phyloP scores from a whole-genome alignment of 2,797 vertebrate species.

The Lacerta bilineata region DNA sequence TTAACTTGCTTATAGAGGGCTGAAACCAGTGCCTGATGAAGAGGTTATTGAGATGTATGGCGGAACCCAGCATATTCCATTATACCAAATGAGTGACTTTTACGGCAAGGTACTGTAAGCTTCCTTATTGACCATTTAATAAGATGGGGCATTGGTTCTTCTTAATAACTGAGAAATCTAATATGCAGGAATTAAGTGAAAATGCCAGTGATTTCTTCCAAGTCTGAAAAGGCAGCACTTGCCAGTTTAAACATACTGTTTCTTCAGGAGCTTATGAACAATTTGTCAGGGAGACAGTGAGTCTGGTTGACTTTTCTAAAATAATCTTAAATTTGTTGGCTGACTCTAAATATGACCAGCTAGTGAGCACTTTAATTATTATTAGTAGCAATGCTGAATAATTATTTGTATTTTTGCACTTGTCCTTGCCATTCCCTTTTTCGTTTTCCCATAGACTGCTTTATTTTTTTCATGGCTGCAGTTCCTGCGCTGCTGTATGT shows the following conservation, averaged over 20 bases:
- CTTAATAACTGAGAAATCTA: slow-evolving; percentile 24
- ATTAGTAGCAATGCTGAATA: not conserved
- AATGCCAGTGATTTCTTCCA: slow-evolving; percentile 27
- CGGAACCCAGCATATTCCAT: slow-evolving; percentile 84
- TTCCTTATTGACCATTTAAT: not conserved
- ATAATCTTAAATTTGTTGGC: slow-evolving; percentile 23
- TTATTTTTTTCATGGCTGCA: not conserved
- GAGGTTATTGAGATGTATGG: slow-evolving; percentile 84
- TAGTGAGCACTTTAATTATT: not conserved
- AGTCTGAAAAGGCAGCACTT: not conserved
- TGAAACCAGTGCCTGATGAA: slow-evolving; percentile 85
- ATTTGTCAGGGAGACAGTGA: slow-evolving; percentile 66
- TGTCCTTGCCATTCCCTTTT: not conserved
- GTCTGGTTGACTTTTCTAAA: slow-evolving; percentile 62
- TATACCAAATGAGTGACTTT: slow-evolving; percentile 87
- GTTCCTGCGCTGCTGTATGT: not conserved
- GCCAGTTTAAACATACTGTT: slow-evolving; percentile 39
- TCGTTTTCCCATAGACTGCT: not conserved
- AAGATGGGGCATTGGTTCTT: slow-evolving; percentile 13
- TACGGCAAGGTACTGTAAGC: slow-evolving; percentile 84
- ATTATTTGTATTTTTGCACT: not conserved
- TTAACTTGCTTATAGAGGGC: slow-evolving; percentile 74
- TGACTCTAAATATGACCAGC: slow-evolving; percentile 22
- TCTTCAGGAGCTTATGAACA: slow-evolving; percentile 63
- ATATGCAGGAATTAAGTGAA: slow-evolving; percentile 18